Evolutionary conservation across 2,888 invertebrate genomes (phyloP), one percentile per base, ranked within the genome.

Genomic region (Aporophyla lueneburgensis): DNA sequence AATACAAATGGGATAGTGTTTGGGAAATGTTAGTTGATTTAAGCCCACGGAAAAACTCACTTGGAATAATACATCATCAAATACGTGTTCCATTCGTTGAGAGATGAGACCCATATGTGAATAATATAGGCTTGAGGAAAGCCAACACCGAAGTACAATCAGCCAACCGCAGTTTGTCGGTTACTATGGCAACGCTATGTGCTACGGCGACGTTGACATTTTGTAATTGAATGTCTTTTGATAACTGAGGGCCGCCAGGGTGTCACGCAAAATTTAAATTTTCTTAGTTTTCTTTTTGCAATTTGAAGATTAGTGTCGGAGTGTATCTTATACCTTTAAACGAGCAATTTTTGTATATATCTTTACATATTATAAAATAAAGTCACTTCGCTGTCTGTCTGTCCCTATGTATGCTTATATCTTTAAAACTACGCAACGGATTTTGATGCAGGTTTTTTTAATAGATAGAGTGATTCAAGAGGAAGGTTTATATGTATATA

Each of bases 1-100:
- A 59, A 65, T 71, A 81, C 85, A 70, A 51, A 62, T 59, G 59
- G 62, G 5, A 59, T 62, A 7, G 75, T 81, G 70, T 56, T 71
- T 53, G 14, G 62, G 14, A 73, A 69, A 73, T 66, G 59, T 61
- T 81, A 65, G 75, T 85, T 80, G 65, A 74, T 81, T 80, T 71
- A 81, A 80, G 5, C 43, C 63, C 70, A 78, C 83, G 59, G 65
- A 16, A 70, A 33, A 78, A 61, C 49, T 59, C 14, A 54, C 69
- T 58, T 65, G 14, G n/a, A 59, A 69, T 63, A 68, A 83, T 24
- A 59, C 1, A 59, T 65, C 69, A 68, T 73, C 46, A 46, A 43
- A 73, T 46, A 49, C 56, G 40, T 62, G 14, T 67, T 61, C 16
- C 19, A 49, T 54, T 59, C n/a, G 56, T 43, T 70, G 81, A 85